Evolutionary conservation across 2,113 vertebrate species (phyloP), one percentile per base, ranked within the genome.

Genomic region (Caloenas nicobarica): DNA sequence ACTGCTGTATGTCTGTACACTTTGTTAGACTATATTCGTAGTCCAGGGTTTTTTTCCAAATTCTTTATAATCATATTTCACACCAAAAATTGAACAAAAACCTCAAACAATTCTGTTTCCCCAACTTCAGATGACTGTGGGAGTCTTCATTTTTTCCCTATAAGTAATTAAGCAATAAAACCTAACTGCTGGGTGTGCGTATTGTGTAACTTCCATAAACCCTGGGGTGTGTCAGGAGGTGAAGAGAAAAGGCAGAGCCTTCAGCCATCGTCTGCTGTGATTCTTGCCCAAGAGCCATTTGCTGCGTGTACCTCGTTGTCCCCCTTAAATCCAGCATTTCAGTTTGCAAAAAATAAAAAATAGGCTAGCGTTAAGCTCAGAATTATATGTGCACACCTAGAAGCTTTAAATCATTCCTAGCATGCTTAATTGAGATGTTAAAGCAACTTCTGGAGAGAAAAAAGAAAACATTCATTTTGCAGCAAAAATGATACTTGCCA

Each of bases 101-200:
- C 21, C 4, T 5, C 72, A 64, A 86, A 50, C 24, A 64, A 23
- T 70, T 86, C 34, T 62, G 25, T 11, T 86, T 81, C 78, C 78
- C 22, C 24, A 29, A 15, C 29, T 70, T 69, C 4, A 53, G 38
- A 31, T 70, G 34, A 44, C 80, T 95, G 56, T 93, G 78, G 92
- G 93, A 95, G 96, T 60, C 40, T 78, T 86, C 16, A 68, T 81
- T 93, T 82, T 91, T 77, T 91, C 91, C 77, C 56, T 26, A 68
- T 85, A 96, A 94, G 90, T 94, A 95, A 94, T 97, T 94, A 94
- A 89, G 54, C 66, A 91, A 71, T 95, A 94, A 97, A 97, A 95
- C 60, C 56, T 88, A 93, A 89, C 54, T 53, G 70, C 66, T 93
- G 84, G 69, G 76, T 95, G 85, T 95, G 92, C 61, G n/a, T 57